Base-by-base conservation (phyloP, 2,113 vertebrate species). In the Eolophus roseicapilla region DNA sequence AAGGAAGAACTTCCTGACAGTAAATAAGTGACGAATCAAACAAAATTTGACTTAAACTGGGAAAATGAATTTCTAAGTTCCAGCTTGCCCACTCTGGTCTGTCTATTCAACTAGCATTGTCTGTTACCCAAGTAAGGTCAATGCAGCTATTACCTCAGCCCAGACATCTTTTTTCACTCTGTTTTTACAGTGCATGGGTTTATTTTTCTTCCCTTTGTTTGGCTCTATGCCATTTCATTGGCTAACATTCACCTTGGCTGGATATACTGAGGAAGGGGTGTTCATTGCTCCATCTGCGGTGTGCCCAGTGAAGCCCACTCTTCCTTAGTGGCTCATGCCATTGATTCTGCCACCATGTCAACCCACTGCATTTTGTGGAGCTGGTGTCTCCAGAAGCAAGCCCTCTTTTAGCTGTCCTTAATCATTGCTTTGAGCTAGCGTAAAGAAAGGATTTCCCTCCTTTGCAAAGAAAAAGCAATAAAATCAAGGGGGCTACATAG, bases 161-260 rank as follows among this genome's bases (percentile, higher is more conserved):
- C 57, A 64, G 63, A 75, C 62, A 83, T 47, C 31, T 39, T 57
- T 73, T 94, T 18, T 2, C 0, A 2, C 35, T 86, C 4, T 79
- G 0, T 88, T 96, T 94, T 92, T 76, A 73, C 41, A 69, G 77
- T 37, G 69, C 47, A 39, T 92, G 83, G 52, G 65, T 91, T 96
- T 91, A 73, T 93, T 96, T 94, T 84, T 20, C 62, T 90, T 86
- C 62, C 50, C 62, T 88, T 18, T 71, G 21, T 53, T 88, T 90
- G 77, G 77, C 77, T 86, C 41, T 0, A 0, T 82, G 90, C 77
- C 80, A 43, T 69, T 70, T 75, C 0, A 0, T 49, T 60, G 77
- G 69, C 77, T 70, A 37, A 8, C 21, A 1, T 68, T 94, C 90
- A 64, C 92, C 68, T 83, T 81, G 95, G 69, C 73, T 31, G 47